Conservation (phyloP, 2,797 vertebrate genomes). For the Thalassophryne amazonica region DNA sequence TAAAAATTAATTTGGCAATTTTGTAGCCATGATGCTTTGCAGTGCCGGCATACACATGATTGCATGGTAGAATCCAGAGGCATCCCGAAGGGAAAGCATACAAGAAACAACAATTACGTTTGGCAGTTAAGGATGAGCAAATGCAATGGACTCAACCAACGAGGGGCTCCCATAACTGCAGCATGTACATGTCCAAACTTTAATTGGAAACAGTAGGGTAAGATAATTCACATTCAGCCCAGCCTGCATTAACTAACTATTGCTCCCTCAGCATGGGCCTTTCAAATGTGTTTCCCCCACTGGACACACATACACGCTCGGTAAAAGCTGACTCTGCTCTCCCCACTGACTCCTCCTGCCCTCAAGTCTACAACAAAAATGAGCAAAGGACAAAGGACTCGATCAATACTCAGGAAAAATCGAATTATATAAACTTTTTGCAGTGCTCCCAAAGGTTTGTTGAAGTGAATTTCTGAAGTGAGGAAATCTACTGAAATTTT, state of each 20-base stretch:
- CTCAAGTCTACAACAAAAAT: conserved; percentile 39
- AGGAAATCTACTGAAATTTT: conserved; percentile 4
- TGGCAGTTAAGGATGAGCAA: conserved; percentile 67
- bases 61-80: conserved; percentile 24
- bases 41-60: conserved; percentile 26
- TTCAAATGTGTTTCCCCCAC: conserved; percentile 26
- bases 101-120: conserved; percentile 72
- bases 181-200: conserved; percentile 64
- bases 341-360: conserved; percentile 5
- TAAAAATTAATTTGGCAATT: conserved; percentile 44
- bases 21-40: conserved; percentile 20
- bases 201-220: conserved; percentile 74
- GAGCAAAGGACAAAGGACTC: conserved; percentile 37
- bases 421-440: conserved; percentile 29
- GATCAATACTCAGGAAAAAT: conserved; percentile 38
- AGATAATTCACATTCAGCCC: conserved; percentile 70
- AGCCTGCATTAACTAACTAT: conserved; percentile 62
- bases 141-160: conserved; percentile 58
- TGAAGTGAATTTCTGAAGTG: conserved; percentile 4
- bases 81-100: conserved; percentile 53
- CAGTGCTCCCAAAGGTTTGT: conserved; percentile 17
- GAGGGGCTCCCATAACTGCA: conserved; percentile 59
- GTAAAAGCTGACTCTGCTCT: conserved; percentile 32
- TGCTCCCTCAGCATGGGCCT: conserved; percentile 61
- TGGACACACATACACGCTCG: background rate